These are phyloP conservation scores for Tribolium freemani DNA, from an alignment of 2,888 invertebrate genomes.

Conservation along the genomic window DNA sequence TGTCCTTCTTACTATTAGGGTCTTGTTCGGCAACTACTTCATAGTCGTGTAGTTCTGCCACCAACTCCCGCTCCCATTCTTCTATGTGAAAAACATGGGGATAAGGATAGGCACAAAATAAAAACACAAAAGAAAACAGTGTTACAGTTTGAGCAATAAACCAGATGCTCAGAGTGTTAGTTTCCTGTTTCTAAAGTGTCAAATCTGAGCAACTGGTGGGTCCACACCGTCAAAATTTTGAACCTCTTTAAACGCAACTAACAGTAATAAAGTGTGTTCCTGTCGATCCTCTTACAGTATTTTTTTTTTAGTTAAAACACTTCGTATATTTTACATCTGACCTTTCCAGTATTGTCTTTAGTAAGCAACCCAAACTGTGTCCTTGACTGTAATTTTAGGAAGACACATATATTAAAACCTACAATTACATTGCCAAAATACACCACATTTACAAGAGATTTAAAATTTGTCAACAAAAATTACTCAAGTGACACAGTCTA, in stretches of 20 bases:
- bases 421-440: constrained; percentile 50
- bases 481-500: constrained; percentile 52
- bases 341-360: constrained; percentile 56
- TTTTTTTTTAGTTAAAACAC: constrained; percentile 25
- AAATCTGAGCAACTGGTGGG: constrained; percentile 59
- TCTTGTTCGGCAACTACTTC: constrained; percentile 83
- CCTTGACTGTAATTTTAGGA: constrained; percentile 53
- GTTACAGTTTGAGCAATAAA: constrained; percentile 50
- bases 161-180: constrained; percentile 62
- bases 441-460: constrained; percentile 48
- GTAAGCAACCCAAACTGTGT: constrained; percentile 54
- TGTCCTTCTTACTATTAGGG: constrained; percentile 66
- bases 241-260: constrained; percentile 23
- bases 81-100: constrained; percentile 70
- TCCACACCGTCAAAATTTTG: constrained; percentile 54
- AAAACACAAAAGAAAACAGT: constrained; percentile 51
- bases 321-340: constrained; percentile 44
- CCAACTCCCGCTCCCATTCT: constrained; percentile 97
- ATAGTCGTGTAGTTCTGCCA: constrained; percentile 95
- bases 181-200: constrained; percentile 57
- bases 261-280: neutral
- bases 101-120: constrained; percentile 58
- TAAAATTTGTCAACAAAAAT: constrained; percentile 51
- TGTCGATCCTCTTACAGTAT: constrained; percentile 19
- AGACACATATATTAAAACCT: constrained; percentile 49